Evolutionary conservation across 2,888 invertebrate species (phyloP).

Genomic region (Rhynchonema sp.): DNA sequence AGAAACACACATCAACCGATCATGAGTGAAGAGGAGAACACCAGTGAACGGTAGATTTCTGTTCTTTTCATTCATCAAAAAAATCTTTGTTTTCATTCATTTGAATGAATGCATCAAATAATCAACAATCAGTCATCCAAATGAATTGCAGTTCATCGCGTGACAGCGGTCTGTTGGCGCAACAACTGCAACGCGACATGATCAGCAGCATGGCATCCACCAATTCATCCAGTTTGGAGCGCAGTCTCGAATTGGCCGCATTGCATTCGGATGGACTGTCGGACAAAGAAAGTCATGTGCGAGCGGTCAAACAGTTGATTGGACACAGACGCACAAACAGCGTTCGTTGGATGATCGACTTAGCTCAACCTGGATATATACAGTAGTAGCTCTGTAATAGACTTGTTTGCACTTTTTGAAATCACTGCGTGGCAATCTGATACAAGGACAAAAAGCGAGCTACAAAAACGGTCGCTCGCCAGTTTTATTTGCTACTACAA

Average conservation of each 20-base stretch:
- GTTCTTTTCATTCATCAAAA: background rate
- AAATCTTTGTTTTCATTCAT: background rate
- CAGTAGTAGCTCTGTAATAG: no score
- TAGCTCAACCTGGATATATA: no score
- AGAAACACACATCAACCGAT: background rate
- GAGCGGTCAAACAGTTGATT: conserved; percentile 16
- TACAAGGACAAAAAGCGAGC: no score
- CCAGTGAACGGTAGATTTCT: conserved; percentile 1
- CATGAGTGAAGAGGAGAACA: conserved; percentile 5
- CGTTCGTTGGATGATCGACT: no score
- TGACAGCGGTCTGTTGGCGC: background rate
- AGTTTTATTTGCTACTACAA: no score
- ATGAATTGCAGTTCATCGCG: background rate
- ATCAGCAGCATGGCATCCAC: conserved; percentile 8
- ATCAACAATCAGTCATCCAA: background rate
- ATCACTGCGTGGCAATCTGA: no score
- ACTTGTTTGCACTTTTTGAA: no score
- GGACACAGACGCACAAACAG: conserved; percentile 17
- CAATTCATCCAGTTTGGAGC: conserved; percentile 7
- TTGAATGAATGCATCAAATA: no score
- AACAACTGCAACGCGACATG: no score
- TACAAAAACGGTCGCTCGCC: no score
- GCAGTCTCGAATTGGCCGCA: conserved; percentile 11
- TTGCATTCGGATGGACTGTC: conserved; percentile 22
- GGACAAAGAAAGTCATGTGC: conserved; percentile 20